These are phyloP conservation scores for Corydoras maculifer DNA, from an alignment of 2,113 vertebrate genomes.

Conservation along the genomic window DNA sequence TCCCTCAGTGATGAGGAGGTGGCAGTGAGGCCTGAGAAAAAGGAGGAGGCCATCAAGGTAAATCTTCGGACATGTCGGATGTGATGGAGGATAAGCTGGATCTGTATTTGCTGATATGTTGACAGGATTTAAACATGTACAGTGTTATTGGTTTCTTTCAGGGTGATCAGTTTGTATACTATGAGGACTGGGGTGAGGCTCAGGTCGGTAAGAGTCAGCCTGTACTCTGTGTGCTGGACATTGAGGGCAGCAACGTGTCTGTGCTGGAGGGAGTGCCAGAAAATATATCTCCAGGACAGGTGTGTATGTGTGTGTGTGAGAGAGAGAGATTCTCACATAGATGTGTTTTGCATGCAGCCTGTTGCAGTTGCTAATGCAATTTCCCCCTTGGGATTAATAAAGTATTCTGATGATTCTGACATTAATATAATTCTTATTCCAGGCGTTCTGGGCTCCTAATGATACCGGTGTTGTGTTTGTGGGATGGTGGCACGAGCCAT, in stretches of 20 bases:
- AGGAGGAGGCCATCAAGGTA: constrained; percentile 58
- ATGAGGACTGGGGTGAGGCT: constrained; percentile 85
- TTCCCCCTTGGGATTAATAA: too few relatives aligned
- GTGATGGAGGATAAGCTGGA: too few relatives aligned
- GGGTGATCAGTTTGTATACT: constrained; percentile 80
- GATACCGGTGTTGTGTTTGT: constrained; percentile 84
- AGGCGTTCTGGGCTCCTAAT: constrained; percentile 91
- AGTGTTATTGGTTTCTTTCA: constrained; percentile 49
- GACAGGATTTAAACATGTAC: constrained; percentile 3
- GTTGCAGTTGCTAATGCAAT: too few relatives aligned
- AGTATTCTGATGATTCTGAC: too few relatives aligned
- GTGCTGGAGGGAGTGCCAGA: constrained; percentile 82
- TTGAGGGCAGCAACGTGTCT: constrained; percentile 75
- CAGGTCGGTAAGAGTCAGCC: constrained; percentile 74
- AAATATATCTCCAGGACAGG: constrained; percentile 87
- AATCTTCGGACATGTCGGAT: neutral
- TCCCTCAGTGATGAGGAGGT: constrained; percentile 62
- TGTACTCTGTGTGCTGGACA: constrained; percentile 80
- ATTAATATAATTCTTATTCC: constrained; percentile 1
- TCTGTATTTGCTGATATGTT: neutral
- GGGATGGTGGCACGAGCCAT: constrained; percentile 88
- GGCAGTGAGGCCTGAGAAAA: constrained; percentile 54
- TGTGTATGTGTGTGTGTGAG: constrained; percentile 40
- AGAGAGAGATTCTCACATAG: too few relatives aligned
- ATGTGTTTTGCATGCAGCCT: too few relatives aligned